Evolutionary conservation across 1,140 invertebrate genomes (phyloP).

Genomic region (Amyelois transitella): DNA sequence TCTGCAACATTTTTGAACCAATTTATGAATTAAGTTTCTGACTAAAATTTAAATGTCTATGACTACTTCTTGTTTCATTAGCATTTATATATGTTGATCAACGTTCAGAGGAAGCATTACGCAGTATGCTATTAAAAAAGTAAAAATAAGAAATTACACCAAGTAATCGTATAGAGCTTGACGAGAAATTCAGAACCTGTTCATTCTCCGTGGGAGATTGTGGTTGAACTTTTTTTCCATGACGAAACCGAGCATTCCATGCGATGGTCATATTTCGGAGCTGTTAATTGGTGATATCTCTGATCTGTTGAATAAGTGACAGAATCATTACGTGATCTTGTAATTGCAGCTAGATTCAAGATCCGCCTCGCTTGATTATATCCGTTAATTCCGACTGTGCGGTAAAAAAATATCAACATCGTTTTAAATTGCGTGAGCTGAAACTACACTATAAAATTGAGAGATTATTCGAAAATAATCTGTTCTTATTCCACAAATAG

Average conservation of each 20-base stretch:
- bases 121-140: background rate
- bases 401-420: background rate
- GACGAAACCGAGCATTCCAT: background rate
- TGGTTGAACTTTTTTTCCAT: background rate
- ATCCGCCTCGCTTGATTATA: background rate
- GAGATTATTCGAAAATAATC: no score
- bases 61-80: no score
- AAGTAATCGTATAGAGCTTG: constrained; percentile 1
- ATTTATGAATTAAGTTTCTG: no score
- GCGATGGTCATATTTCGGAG: background rate
- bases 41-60: no score
- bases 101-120: background rate
- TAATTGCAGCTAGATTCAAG: background rate
- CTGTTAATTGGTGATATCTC: background rate
- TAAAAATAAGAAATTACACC: background rate
- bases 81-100: no score
- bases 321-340: background rate
- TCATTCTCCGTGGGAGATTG: constrained; percentile 2
- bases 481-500: no score
- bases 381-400: background rate
- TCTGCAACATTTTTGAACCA: no score
- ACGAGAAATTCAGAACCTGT: constrained; percentile 2
- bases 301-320: background rate
- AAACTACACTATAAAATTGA: no score
- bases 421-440: background rate